Evolutionary conservation across 2,888 invertebrate genomes (phyloP).

Genomic region (Conistra vaccinii): DNA sequence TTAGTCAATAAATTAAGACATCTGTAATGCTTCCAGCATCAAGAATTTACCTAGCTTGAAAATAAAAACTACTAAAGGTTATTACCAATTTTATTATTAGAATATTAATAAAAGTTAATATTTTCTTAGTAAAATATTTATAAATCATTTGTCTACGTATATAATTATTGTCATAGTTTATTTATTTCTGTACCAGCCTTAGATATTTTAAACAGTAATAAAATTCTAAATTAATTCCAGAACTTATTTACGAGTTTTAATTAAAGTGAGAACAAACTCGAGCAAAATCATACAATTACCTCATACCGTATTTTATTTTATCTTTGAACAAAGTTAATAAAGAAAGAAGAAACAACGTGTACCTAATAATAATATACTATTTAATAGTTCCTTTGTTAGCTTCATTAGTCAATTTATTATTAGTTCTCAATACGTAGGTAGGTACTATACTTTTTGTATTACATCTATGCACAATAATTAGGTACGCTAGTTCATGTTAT

Average conservation of each 20-base stretch:
- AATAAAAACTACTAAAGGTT: neutral
- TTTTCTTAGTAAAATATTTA: neutral
- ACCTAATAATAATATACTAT: neutral
- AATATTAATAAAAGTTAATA: neutral
- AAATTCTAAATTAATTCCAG: conserved; percentile 32
- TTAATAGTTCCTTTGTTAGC: neutral
- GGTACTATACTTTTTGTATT: neutral
- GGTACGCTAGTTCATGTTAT: too few relatives aligned
- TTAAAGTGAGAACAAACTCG: conserved; percentile 29
- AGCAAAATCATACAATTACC: conserved; percentile 22
- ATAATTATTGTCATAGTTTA: conserved; percentile 3
- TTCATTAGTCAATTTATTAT: neutral
- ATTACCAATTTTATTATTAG: neutral
- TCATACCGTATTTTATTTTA: conserved; percentile 15
- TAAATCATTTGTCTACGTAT: neutral
- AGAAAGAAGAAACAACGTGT: neutral
- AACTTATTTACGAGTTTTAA: conserved; percentile 49
- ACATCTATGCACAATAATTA: too few relatives aligned
- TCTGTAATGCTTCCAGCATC: neutral
- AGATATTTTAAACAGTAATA: conserved; percentile 16
- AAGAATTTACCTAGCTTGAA: neutral
- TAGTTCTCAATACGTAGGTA: neutral
- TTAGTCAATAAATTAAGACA: neutral
- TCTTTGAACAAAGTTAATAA: conserved; percentile 15
- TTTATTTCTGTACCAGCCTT: neutral